phyloP scores from a whole-genome alignment of 2,797 vertebrate genomes.

The Hirundo rustica region DNA sequence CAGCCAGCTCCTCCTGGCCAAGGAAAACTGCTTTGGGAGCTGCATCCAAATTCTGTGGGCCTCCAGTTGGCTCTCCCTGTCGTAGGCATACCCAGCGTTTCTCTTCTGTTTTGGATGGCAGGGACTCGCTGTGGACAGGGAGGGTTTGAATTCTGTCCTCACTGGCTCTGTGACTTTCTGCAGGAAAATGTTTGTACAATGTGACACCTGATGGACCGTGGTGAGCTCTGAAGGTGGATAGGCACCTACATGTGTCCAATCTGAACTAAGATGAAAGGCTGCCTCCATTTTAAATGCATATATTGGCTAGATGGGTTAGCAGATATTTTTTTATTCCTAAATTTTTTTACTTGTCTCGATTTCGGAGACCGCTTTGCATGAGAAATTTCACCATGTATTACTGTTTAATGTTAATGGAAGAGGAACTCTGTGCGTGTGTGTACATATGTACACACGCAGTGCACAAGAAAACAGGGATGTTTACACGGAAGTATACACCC shows the following conservation, averaged over 20 bases:
- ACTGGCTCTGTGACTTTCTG: neutral
- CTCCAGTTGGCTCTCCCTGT: constrained; percentile 40
- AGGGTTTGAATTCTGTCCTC: neutral
- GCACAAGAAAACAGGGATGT: neutral
- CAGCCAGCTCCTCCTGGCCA: constrained; percentile 37
- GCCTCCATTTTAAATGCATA: neutral
- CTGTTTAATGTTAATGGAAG: neutral
- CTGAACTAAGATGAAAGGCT: neutral
- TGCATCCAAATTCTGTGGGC: constrained; percentile 33
- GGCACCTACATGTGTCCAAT: neutral
- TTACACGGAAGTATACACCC: neutral
- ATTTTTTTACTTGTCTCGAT: neutral
- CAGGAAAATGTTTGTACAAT: neutral
- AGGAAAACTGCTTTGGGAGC: constrained; percentile 42
- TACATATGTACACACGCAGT: neutral
- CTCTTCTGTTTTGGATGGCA: constrained; percentile 38
- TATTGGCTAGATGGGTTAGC: neutral
- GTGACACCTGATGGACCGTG: neutral
- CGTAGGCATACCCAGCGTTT: constrained; percentile 29
- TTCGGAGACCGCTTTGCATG: neutral
- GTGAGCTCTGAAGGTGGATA: neutral
- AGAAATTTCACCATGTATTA: neutral
- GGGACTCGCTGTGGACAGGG: neutral
- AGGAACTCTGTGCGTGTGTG: neutral
- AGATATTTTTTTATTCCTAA: neutral